Base-by-base conservation (phyloP, 2,888 invertebrate species). In the Adelognathus sp. region DNA sequence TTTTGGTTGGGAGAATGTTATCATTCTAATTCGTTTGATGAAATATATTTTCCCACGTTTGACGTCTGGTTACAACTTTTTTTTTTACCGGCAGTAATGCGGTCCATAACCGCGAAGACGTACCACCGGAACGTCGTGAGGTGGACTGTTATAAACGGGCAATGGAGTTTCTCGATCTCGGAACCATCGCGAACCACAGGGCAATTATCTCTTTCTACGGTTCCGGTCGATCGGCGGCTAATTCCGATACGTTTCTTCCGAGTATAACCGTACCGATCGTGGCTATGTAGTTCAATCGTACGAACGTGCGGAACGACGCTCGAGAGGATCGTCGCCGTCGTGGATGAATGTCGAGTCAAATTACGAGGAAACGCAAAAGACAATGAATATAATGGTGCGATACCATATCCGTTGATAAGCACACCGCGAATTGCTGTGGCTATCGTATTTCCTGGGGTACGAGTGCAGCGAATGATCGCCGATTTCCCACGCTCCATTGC, bases 211-310 rank as follows among this genome's bases (percentile, higher is more conserved):
- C 58, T 70, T 76, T 76, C 58, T 58, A 29, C 46, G 21, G 63
- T 76, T 76, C 76, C 66, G 61, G 33, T 61, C 60, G 72, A 76
- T 72, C 60, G 54, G 14, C 21, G 36, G 60, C 71, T 67, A 76
- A 76, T 76, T 61, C 44, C 46, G 54, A 71, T 71, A 16, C 33
- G 27, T 64, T 56, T 39, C 41, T 69, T 76, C 71, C 27, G 44
- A 54, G 66, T 56, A 72, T 39, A 52, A 31, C 9, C 31, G 50
- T 50, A 21, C 24, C 50, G 24, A 50, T 18, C 18, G 16, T 29
- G n/a, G 39, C 46, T 21, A 36, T 63, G 50, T 58, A 73, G 72
- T 18, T 67, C 71, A 67, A 54, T 67, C 61, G 31, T 16, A 46
- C 44, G 61, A 14, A 61, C 54, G 61, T 44, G 36, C 50, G 63